A percentile compares a stretch with the other conserved stretches of the same genome.
Evolutionary conservation across 2,888 invertebrate genomes (phyloP).

Genomic region (Biston betularia): DNA sequence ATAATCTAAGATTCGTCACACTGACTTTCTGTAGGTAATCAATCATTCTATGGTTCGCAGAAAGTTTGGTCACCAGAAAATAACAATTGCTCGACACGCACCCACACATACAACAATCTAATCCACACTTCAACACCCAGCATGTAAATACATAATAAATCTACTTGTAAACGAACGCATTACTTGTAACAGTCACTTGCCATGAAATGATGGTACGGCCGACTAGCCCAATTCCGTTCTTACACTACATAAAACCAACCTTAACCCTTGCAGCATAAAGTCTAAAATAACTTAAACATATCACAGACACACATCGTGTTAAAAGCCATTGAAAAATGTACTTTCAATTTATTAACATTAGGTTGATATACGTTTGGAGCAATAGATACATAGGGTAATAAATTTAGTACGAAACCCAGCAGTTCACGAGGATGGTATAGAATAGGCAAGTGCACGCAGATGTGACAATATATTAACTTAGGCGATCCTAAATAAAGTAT

Average conservation of each 20-base stretch:
- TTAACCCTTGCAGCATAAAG: not conserved
- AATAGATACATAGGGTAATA: conserved; percentile 57
- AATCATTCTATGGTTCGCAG: no score
- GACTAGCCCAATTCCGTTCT: conserved; percentile 46
- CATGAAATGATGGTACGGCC: conserved; percentile 50
- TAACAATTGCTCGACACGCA: not conserved
- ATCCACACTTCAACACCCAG: conserved; percentile 38
- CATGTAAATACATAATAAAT: conserved; percentile 53
- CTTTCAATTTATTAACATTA: not conserved
- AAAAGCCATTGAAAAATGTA: not conserved
- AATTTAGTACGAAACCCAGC: conserved; percentile 64
- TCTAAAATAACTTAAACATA: not conserved
- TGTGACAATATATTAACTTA: conserved; percentile 21
- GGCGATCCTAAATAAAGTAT: conserved; percentile 5
- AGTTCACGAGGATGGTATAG: conserved; percentile 51
- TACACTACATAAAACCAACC: not conserved
- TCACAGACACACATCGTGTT: conserved; percentile 8
- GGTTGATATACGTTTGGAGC: conserved; percentile 25
- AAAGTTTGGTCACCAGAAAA: conserved; percentile 2
- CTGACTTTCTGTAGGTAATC: no score
- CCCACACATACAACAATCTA: conserved; percentile 25
- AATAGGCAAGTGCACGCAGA: conserved; percentile 41
- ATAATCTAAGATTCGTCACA: no score
- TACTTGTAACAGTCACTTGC: conserved; percentile 53
- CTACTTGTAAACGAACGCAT: conserved; percentile 53